These are phyloP conservation scores for Alca torda DNA, from an alignment of 2,797 vertebrate genomes.

Conservation along the genomic window DNA sequence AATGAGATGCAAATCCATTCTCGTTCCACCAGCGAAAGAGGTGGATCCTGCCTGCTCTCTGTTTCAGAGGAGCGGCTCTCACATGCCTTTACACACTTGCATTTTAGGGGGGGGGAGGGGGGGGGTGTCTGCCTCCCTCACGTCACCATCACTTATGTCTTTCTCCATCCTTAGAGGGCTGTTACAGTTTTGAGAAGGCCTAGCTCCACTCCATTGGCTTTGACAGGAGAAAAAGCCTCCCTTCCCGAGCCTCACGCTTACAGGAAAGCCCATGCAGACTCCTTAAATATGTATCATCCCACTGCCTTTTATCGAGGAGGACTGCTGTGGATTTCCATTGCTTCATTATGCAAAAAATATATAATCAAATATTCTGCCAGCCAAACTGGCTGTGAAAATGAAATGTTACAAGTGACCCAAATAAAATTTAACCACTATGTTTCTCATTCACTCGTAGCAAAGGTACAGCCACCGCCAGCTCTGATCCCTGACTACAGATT, in stretches of 20 bases:
- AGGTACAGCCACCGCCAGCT: not conserved
- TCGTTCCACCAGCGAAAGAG: not conserved
- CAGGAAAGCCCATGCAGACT: not conserved
- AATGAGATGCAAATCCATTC: not conserved
- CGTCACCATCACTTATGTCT: not conserved
- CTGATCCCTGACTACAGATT: not conserved
- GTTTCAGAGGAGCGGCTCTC: not conserved
- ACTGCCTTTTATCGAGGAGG: not conserved
- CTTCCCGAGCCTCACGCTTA: not conserved
- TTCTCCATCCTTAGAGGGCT: not conserved
- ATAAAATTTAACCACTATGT: not conserved
- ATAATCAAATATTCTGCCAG: slow-evolving; percentile 36
- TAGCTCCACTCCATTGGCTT: not conserved
- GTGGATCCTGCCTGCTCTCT: not conserved
- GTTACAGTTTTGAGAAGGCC: not conserved
- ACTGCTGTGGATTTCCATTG: not conserved
- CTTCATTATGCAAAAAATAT: slow-evolving; percentile 2
- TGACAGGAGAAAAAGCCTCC: not conserved
- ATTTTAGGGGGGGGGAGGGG: not conserved
- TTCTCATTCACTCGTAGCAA: not conserved
- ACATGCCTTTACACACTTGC: not conserved
- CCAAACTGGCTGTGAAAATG: slow-evolving; percentile 30
- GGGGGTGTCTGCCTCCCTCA: not conserved
- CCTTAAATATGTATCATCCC: not conserved
- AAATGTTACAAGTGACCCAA: slow-evolving; percentile 40